phyloP scores from a whole-genome alignment of 2,113 vertebrate species.

The Pardalotus punctatus region DNA sequence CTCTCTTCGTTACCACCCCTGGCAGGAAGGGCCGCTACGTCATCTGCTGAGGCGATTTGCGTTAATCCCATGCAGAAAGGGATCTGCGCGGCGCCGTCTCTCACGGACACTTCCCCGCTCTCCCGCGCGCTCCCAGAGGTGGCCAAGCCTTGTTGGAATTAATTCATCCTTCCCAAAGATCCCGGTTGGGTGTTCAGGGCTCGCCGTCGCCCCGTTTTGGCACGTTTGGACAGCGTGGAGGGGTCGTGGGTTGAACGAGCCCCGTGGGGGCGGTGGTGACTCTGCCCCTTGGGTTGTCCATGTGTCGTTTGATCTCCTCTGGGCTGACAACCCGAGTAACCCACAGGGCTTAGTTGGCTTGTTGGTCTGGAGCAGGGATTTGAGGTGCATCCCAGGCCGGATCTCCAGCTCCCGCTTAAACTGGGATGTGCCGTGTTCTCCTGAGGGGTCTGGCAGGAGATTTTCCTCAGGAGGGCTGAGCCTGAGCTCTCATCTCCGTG shows the following conservation, averaged over 20 bases:
- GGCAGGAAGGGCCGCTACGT: constrained; percentile 41
- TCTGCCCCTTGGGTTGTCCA: neutral
- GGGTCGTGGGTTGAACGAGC: accelerated
- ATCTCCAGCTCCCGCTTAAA: neutral
- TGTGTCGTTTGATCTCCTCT: neutral
- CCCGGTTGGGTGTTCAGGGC: accelerated
- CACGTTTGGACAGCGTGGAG: accelerated
- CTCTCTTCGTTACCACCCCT: neutral
- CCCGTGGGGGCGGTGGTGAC: accelerated
- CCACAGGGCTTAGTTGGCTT: neutral
- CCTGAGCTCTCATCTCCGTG: neutral
- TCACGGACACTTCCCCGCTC: neutral
- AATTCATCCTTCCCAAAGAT: accelerated
- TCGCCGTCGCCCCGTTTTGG: accelerated
- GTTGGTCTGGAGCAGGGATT: neutral
- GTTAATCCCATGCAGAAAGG: constrained; percentile 52
- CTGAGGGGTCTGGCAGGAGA: neutral
- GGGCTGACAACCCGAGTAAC: neutral
- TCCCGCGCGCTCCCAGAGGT: accelerated
- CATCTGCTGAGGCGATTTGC: constrained; percentile 59
- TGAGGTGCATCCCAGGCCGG: neutral
- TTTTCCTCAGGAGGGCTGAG: neutral
- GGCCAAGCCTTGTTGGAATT: accelerated
- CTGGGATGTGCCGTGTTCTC: neutral
- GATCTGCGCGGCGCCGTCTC: neutral